phyloP scores from a whole-genome alignment of 2,888 invertebrate species.

The Tachystola acroxantha region DNA sequence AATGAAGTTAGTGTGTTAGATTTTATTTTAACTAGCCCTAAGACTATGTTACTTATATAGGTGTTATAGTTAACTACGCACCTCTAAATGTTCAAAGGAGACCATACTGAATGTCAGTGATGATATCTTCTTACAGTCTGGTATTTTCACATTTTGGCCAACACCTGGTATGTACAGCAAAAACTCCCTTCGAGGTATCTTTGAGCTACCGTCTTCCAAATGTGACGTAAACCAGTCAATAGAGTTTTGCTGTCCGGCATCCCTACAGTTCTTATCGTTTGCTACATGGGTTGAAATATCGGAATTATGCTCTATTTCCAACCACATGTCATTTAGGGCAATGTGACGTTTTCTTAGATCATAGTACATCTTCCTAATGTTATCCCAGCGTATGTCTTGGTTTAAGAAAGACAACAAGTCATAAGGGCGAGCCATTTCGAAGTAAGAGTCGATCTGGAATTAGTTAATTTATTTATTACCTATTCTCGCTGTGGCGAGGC shows the following conservation, averaged over 20 bases:
- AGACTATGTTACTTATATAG: too few relatives aligned
- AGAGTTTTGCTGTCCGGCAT: slow-evolving; percentile 82
- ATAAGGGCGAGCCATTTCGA: slow-evolving; percentile 83
- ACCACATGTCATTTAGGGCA: slow-evolving; percentile 80
- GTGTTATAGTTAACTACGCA: too few relatives aligned
- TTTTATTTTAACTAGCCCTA: too few relatives aligned
- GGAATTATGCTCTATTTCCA: slow-evolving; percentile 75
- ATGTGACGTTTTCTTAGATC: slow-evolving; percentile 81
- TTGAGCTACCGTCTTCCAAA: slow-evolving; percentile 74
- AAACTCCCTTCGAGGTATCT: slow-evolving; percentile 50
- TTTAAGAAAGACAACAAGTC: slow-evolving; percentile 86
- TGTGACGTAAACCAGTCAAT: slow-evolving; percentile 82
- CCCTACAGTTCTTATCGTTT: slow-evolving; percentile 81
- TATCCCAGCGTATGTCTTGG: slow-evolving; percentile 83
- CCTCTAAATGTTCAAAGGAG: slow-evolving; percentile 66
- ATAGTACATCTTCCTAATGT: slow-evolving; percentile 79
- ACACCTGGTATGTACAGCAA: slow-evolving; percentile 28
- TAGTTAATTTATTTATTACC: too few relatives aligned
- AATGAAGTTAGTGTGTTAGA: too few relatives aligned
- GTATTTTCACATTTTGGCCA: slow-evolving; percentile 55
- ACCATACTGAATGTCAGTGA: slow-evolving; percentile 63
- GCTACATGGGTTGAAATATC: slow-evolving; percentile 80
- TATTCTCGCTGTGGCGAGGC: too few relatives aligned
- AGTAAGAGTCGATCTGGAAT: slow-evolving; percentile 84
- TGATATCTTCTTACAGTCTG: slow-evolving; percentile 81